Evolutionary conservation across 1,140 invertebrate genomes (phyloP).

Genomic region (Diprion similis): DNA sequence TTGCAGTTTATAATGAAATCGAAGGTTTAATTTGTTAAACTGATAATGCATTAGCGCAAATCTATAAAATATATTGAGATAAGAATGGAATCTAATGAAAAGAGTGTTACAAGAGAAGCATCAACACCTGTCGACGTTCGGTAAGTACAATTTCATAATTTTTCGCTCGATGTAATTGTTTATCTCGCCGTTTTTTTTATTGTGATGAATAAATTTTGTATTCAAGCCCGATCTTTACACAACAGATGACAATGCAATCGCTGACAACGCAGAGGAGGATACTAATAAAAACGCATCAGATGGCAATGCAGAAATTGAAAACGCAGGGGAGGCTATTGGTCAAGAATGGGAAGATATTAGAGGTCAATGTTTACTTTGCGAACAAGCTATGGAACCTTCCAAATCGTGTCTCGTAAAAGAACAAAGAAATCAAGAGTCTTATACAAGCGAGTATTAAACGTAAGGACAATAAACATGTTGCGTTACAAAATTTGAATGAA

Average conservation of each 20-base stretch:
- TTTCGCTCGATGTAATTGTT: too few species aligned
- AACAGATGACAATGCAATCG: not conserved
- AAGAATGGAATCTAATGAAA: not conserved
- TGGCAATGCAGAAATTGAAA: too few species aligned
- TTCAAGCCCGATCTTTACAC: not conserved
- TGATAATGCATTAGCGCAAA: not conserved
- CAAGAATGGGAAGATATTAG: too few species aligned
- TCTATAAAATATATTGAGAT: too few species aligned
- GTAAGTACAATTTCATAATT: too few species aligned
- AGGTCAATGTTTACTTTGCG: not conserved
- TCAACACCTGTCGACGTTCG: not conserved
- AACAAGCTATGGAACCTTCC: not conserved
- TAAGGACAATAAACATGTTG: slow-evolving; percentile 26
- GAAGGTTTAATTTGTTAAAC: not conserved
- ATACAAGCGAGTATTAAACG: slow-evolving; percentile 24
- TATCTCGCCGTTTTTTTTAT: too few species aligned
- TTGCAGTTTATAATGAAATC: not conserved
- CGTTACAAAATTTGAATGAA: slow-evolving; percentile 18
- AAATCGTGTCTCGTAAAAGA: not conserved
- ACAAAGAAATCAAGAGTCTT: not conserved
- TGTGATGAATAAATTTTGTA: too few species aligned
- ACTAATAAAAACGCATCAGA: not conserved
- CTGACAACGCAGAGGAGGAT: not conserved
- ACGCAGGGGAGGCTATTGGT: too few species aligned
- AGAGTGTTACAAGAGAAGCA: not conserved